Conservation (phyloP, 2,113 vertebrate species). For the Lonchura striata region DNA sequence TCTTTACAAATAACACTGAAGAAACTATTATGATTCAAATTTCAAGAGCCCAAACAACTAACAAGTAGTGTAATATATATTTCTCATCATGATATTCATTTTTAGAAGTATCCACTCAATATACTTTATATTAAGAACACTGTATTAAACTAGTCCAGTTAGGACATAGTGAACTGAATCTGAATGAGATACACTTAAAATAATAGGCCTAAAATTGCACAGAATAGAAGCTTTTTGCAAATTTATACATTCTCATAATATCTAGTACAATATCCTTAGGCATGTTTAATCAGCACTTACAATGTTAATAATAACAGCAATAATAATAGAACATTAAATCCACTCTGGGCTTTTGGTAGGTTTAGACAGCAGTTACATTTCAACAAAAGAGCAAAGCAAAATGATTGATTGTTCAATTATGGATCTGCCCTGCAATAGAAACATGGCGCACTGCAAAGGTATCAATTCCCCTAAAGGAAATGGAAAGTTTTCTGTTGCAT, state of each 20-base stretch:
- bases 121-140: conserved; percentile 54
- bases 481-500: neutral
- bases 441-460: neutral
- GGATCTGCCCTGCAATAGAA: neutral
- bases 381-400: conserved; percentile 37
- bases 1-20: neutral
- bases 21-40: neutral
- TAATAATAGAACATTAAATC: conserved; percentile 65
- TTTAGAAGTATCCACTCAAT: conserved; percentile 36
- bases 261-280: conserved; percentile 80
- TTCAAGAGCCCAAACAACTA: neutral
- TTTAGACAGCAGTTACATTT: conserved; percentile 44
- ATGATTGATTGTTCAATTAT: neutral
- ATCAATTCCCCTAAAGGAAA: neutral
- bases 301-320: conserved; percentile 64
- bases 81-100: conserved; percentile 22
- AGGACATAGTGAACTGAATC: conserved; percentile 67
- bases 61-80: neutral
- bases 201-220: conserved; percentile 71
- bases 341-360: conserved; percentile 34
- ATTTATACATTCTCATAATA: conserved; percentile 79
- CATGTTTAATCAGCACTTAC: conserved; percentile 72
- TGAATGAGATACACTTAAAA: conserved; percentile 78
- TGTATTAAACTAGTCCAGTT: conserved; percentile 69
- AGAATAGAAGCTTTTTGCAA: conserved; percentile 75